phyloP scores from a whole-genome alignment of 2,113 vertebrate species.

The Micromys minutus region DNA sequence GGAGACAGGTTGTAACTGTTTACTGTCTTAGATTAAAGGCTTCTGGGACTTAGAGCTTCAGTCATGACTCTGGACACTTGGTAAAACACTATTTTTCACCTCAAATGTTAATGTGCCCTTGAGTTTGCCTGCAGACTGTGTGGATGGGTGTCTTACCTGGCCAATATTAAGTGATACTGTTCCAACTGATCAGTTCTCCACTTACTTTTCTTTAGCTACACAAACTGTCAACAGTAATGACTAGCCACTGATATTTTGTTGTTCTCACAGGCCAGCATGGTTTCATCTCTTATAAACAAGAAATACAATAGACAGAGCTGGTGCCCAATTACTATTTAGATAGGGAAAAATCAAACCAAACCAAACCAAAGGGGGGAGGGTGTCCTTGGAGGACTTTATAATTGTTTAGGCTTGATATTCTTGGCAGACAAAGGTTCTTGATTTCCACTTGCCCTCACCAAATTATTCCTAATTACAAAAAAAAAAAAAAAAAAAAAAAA shows the following conservation, averaged over 20 bases:
- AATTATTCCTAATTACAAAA: slow-evolving; percentile 45
- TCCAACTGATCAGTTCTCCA: neutral
- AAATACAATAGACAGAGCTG: neutral
- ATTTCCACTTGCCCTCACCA: slow-evolving; percentile 46
- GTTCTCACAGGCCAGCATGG: neutral
- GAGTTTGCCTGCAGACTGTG: slow-evolving; percentile 9
- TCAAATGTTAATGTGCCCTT: neutral
- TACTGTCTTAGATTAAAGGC: neutral
- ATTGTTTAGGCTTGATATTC: neutral
- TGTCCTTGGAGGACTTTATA: neutral
- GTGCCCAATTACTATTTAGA: slow-evolving; percentile 13
- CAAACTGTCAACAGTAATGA: neutral
- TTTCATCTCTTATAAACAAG: neutral
- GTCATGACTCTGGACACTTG: neutral
- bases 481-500: too few species aligned
- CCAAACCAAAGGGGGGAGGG: neutral
- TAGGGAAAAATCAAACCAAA: neutral
- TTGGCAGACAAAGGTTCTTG: slow-evolving; percentile 51
- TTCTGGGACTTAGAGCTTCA: neutral
- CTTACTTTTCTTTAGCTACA: neutral
- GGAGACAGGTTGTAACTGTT: neutral
- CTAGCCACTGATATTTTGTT: neutral
- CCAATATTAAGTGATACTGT: neutral
- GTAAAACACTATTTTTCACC: neutral
- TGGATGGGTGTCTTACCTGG: neutral